A percentile compares a stretch with the other conserved stretches of the same genome.
Conservation (phyloP, 2,797 vertebrate genomes). For the Malurus splendens region DNA sequence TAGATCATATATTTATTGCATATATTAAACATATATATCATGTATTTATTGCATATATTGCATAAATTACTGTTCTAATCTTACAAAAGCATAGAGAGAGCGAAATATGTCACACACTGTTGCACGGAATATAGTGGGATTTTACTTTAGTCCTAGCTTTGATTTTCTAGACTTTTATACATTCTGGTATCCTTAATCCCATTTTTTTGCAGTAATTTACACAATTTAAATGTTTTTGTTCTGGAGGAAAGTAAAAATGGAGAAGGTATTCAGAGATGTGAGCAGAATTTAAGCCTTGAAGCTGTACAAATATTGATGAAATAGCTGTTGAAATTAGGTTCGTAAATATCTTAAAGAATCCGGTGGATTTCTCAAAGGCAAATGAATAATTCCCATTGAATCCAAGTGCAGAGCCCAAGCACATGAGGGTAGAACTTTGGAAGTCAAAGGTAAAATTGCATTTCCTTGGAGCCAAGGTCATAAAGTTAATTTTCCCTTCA, state of each 20-base stretch:
- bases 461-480: neutral
- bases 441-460: neutral
- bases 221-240: neutral
- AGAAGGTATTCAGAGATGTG: neutral
- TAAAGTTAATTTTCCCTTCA: neutral
- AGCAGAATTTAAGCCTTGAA: neutral
- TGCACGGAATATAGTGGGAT: neutral
- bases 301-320: neutral
- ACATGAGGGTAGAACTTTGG: neutral
- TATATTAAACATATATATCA: neutral
- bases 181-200: neutral
- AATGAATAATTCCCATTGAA: neutral
- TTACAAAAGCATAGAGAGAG: neutral
- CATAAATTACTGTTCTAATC: neutral
- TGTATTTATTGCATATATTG: neutral
- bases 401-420: neutral
- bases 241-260: neutral
- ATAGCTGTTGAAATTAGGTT: neutral
- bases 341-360: neutral
- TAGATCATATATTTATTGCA: neutral
- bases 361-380: neutral
- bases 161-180: neutral
- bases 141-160: neutral
- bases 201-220: neutral
- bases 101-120: neutral